Percentiles rank a stretch among this genome's conserved stretches.
Conservation (phyloP, 2,797 vertebrate genomes). For the Taeniopygia guttata region DNA sequence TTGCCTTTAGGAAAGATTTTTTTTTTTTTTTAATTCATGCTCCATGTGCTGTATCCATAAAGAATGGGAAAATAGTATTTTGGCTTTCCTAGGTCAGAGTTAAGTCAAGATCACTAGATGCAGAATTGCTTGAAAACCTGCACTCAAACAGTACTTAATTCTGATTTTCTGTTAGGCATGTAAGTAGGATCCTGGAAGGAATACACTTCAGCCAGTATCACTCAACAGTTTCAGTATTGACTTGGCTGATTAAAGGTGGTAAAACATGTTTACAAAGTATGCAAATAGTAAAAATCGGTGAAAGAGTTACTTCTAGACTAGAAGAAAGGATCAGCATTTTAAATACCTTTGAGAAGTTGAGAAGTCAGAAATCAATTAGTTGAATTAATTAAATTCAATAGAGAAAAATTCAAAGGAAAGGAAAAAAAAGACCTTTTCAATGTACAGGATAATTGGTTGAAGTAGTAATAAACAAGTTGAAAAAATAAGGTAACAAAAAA, state of each 20-base stretch:
- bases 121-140: not conserved
- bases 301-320: not conserved
- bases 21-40: not conserved
- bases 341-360: not conserved
- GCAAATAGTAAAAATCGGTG: not conserved
- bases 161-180: not conserved
- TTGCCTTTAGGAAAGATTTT: slow-evolving; percentile 27
- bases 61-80: not conserved
- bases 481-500: not conserved
- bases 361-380: not conserved
- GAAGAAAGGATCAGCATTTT: not conserved
- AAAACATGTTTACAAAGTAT: not conserved
- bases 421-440: not conserved
- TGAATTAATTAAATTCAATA: not conserved
- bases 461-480: not conserved
- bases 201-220: not conserved
- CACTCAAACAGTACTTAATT: not conserved
- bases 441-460: not conserved
- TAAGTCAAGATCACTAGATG: not conserved
- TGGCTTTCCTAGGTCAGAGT: not conserved
- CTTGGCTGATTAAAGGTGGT: not conserved
- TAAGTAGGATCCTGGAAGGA: not conserved
- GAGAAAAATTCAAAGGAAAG: not conserved
- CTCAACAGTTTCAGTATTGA: not conserved
- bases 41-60: not conserved